Evolutionary conservation across 2,113 vertebrate species (phyloP).

Genomic region (Panurus biarmicus): DNA sequence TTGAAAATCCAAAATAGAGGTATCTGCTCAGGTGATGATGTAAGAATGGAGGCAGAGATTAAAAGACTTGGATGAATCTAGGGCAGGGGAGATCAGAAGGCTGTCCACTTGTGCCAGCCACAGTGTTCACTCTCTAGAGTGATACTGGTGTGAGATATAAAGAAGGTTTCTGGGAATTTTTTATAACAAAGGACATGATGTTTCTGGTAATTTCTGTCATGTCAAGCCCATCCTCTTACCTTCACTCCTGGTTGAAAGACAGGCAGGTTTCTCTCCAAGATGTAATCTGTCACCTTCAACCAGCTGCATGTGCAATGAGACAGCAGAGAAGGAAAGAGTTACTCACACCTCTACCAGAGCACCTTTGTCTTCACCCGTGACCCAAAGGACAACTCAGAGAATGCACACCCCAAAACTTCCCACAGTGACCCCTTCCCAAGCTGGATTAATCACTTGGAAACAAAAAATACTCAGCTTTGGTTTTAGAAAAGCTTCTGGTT

Average conservation of each 20-base stretch:
- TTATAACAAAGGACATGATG: neutral
- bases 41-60: neutral
- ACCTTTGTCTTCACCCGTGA: neutral
- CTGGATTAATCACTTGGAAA: neutral
- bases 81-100: neutral
- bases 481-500: neutral
- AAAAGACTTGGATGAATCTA: neutral
- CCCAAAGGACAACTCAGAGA: neutral
- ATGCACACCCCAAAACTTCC: neutral
- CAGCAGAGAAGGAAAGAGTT: neutral
- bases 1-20: neutral
- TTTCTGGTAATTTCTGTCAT: neutral
- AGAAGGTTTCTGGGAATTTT: neutral
- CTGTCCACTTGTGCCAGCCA: neutral
- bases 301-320: conserved; percentile 74
- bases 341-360: neutral
- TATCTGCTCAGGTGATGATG: neutral
- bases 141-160: neutral
- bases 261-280: conserved; percentile 84
- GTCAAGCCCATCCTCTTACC: conserved; percentile 67
- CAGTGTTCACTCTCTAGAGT: neutral
- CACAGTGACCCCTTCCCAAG: neutral
- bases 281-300: conserved; percentile 88
- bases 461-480: neutral
- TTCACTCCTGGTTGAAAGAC: conserved; percentile 85